Base-by-base conservation (phyloP, 2,113 vertebrate species). In the Monarcha castaneiventris region DNA sequence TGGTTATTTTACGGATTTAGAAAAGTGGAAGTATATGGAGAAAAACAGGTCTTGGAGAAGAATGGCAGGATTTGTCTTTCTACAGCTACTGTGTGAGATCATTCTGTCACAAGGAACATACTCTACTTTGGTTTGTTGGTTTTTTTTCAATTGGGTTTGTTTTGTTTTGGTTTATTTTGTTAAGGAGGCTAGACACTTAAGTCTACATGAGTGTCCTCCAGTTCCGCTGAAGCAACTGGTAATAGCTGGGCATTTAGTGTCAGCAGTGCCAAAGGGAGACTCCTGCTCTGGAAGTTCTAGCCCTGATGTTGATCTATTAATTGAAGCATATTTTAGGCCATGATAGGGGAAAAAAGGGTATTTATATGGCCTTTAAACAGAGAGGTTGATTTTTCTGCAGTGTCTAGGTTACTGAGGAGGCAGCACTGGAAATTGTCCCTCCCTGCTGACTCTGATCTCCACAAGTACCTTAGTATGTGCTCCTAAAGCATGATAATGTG, bases 1-100 rank as follows among this genome's bases (percentile, higher is more conserved):
- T 95, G 86, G 88, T 90, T 95, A 39, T 95, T 96, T 94, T 93
- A 46, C 52, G 30, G 23, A 16, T 33, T 74, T 87, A 71, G n/a
- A 58, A 43, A 69, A 89, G 14, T 63, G 11, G 69, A 91, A 89
- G 54, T 29, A 46, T 17, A 22, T 12, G 37, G 52, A 62, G 63
- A 77, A 93, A 90, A 97, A 83, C 63, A 93, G 94, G 48, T 93
- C 71, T 81, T 82, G 41, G 37, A 86, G 37, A 96, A 90, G 35
- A 76, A 71, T 81, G 62, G n/a, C 81, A 76, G 68, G 84, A 69
- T 44, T 15, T 96, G 14, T 96, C 13, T 93, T 43, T 83, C 30
- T 89, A 20, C 61, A 84, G 37, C 39, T 63, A 15, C 46, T 59
- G 4, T 51, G 10, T 55, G 67, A 75, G 49, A 51, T 84, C 14